phyloP scores from a whole-genome alignment of 2,113 vertebrate species.

The Urocitellus parryii region DNA sequence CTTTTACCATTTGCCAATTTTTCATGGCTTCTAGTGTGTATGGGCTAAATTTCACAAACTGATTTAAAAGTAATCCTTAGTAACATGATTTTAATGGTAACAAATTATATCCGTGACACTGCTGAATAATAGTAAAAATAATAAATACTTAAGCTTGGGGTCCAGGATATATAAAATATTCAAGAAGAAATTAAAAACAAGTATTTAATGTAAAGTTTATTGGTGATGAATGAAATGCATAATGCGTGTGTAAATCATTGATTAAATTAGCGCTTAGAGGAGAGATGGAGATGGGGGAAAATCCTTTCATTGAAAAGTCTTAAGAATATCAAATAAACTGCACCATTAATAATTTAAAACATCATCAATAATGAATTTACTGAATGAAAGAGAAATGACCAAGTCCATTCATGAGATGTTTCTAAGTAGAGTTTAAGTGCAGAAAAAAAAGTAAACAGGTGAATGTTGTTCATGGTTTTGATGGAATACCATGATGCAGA shows the following conservation, averaged over 20 bases:
- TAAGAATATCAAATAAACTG: constrained; percentile 54
- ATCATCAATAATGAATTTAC: constrained; percentile 35
- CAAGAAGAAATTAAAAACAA: constrained; percentile 67
- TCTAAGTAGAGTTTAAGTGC: neutral
- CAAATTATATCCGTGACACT: constrained; percentile 67
- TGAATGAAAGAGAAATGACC: constrained; percentile 28
- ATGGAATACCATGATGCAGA: neutral
- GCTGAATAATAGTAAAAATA: constrained; percentile 31
- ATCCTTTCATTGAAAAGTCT: constrained; percentile 48
- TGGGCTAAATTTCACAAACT: constrained; percentile 74
- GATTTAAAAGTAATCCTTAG: constrained; percentile 78
- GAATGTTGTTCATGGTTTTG: constrained; percentile 12
- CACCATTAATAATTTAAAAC: constrained; percentile 47
- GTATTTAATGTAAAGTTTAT: constrained; percentile 41
- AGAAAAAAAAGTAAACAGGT: neutral
- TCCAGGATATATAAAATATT: constrained; percentile 41
- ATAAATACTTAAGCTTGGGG: constrained; percentile 45
- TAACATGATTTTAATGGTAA: constrained; percentile 81
- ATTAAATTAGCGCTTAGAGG: constrained; percentile 63
- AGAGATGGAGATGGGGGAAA: constrained; percentile 21
- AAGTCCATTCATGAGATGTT: neutral
- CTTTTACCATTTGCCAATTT: constrained; percentile 70
- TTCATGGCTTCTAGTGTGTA: constrained; percentile 55
- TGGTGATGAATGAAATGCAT: constrained; percentile 65
- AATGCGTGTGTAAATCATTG: constrained; percentile 59